A percentile compares a stretch with the other conserved stretches of the same genome.
Evolutionary conservation across 2,888 invertebrate species (phyloP).

Genomic region (Dolichopus griseipennis): DNA sequence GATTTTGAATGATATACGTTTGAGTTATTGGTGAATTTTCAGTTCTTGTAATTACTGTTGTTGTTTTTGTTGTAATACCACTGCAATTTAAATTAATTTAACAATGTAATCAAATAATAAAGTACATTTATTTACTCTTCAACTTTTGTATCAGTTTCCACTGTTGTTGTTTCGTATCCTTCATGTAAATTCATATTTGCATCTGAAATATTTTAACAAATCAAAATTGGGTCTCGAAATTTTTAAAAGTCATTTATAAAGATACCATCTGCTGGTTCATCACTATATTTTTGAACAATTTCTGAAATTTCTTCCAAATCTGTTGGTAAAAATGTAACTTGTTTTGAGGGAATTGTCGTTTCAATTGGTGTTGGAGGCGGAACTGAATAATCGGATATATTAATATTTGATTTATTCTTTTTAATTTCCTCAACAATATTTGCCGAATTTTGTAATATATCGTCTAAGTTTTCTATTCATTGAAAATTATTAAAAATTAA

Average conservation of each 20-base stretch:
- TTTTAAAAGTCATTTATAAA: no score
- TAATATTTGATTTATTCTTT: slow-evolving; percentile 1
- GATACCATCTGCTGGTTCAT: neutral
- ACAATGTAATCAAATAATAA: neutral
- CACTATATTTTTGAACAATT: neutral
- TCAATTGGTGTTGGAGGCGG: slow-evolving; percentile 24
- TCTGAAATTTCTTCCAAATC: neutral
- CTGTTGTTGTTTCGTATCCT: neutral
- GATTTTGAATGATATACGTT: neutral
- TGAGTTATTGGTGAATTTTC: neutral
- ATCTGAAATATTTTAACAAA: neutral
- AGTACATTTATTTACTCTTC: neutral
- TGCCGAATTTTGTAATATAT: slow-evolving; percentile 8
- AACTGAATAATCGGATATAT: slow-evolving; percentile 14
- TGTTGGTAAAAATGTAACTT: neutral
- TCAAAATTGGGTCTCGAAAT: no score
- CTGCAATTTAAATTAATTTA: neutral
- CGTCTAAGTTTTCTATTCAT: slow-evolving; percentile 26
- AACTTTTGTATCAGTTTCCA: neutral
- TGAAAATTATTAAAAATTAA: neutral
- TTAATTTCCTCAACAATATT: slow-evolving; percentile 7
- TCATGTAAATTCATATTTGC: neutral
- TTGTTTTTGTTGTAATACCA: neutral
- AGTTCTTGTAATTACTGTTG: neutral
- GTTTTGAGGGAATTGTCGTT: neutral